Evolutionary conservation across 2,888 invertebrate species (phyloP), one percentile per base, ranked within the genome.

Genomic region (Melinopterus prodromus): DNA sequence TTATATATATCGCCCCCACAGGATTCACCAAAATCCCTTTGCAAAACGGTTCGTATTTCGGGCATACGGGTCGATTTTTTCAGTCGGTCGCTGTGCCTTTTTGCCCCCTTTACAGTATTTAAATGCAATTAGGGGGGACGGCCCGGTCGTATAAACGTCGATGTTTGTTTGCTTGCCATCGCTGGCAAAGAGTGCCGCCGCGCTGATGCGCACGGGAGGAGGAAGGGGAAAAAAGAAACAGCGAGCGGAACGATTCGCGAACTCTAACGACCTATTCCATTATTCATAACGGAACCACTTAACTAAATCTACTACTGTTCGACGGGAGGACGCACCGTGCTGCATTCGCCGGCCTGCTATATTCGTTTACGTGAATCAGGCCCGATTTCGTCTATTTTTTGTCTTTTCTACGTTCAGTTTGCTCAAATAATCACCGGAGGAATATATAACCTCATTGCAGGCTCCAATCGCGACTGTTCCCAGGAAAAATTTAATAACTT

Each of bases 301-400:
- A 74, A 74, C 74, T 74, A 74, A 74, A 74, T 74, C 74, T 74
- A 74, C 74, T 74, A 74, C 74, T 37, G 74, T 74, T 74, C 37
- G 74, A 74, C 36, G 35, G 35, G 35, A 74, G 53, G 53, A 53
- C 26, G 26, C 26, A 26, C 26, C 26, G 53, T 12, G 53, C 53
- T 53, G 53, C 53, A 53, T 12, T 53, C 53, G 53, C 53, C 7
- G 53, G 12, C 12, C 53, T 12, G 53, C 53, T 53, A 53, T 53
- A 53, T 53, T 53, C 53, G 7, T 53, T 53, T 53, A 53, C 53
- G 53, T 53, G 53, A 26, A 26, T 26, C 26, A 26, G 26, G 26
- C 26, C 26, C 26, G 26, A 53, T 53, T 53, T 53, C 53, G 53
- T 53, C 12, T 6, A 53, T 53, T 53, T 53, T 12, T 53, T 53